Base-by-base conservation (phyloP, 2,113 vertebrate species). In the Xyliphius kryptos region DNA sequence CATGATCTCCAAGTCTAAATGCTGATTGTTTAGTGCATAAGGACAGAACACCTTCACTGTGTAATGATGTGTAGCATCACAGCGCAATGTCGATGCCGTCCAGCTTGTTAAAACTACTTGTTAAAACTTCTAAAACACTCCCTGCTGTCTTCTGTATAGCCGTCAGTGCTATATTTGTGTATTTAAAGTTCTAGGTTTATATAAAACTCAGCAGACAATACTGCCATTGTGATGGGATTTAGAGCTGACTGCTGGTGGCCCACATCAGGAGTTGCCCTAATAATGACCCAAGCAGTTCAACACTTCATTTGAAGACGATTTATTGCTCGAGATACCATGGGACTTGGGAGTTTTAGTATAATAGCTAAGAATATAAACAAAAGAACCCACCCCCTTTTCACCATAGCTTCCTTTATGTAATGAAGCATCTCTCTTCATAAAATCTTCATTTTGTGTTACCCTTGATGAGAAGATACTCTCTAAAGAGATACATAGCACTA, bases 401-500 rank as follows among this genome's bases (percentile, higher is more conserved):
- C 41, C 32, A 15, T 52, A 16, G n/a, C 43, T 37, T 55, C 32
- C 59, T 53, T 59, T 56, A 67, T 62, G 36, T 43, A 67, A 38
- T 61, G 40, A 26, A 40, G 55, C 64, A 58, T 70, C 69, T 50
- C 63, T 68, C 68, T 73, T 76, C 59, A 67, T 67, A 63, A 72
- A 71, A 37, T 77, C 57, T 69, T 74, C 61, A 67, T 71, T 60
- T 65, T 36, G 56, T 70, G 54, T 72, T 70, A 68, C 59, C 64
- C 61, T 66, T 61, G 61, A 67, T 75, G 66, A 61, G 60, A 62
- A 64, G 72, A 77, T 70, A 64, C 61, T 61, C 64, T 75, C 70
- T 46, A 59, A 66, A 40, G 57, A 71, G 70, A 78, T 68, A 62
- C 61, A 67, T 68, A 72, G 68, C 68, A 66, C 61, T 40, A 53